Conservation (phyloP, 2,113 vertebrate genomes). For the Neogobius melanostomus region DNA sequence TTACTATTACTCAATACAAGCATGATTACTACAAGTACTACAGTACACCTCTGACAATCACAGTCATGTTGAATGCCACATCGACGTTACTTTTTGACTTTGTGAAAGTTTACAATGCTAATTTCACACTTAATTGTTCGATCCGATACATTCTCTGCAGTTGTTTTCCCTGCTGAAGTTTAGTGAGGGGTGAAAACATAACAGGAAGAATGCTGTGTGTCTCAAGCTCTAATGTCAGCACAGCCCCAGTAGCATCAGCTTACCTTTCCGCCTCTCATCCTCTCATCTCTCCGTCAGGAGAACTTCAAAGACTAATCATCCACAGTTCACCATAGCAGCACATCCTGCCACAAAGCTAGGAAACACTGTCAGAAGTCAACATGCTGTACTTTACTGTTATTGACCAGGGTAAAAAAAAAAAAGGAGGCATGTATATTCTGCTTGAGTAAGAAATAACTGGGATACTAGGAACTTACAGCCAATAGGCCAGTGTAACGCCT, state of each 20-base stretch:
- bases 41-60: no score
- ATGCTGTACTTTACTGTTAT: constrained; percentile 6
- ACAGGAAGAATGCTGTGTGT: constrained; percentile 52
- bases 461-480: no score
- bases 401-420: neutral
- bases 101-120: constrained; percentile 23
- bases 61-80: neutral
- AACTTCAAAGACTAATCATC: constrained; percentile 57
- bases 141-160: constrained; percentile 26
- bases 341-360: constrained; percentile 33
- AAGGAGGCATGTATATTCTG: no score
- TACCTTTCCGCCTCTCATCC: constrained; percentile 32
- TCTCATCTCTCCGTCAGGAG: constrained; percentile 57
- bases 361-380: constrained; percentile 17
- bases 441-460: no score
- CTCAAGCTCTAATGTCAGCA: constrained; percentile 63
- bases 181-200: constrained; percentile 21
- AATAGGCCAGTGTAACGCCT: no score
- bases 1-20: no score
- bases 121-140: constrained; percentile 24
- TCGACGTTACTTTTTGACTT: constrained; percentile 1
- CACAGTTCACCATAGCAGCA: constrained; percentile 30
- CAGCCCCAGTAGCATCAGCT: constrained; percentile 29
- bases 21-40: neutral
- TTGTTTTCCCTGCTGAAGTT: constrained; percentile 12